These are phyloP conservation scores for Eumerus sabulonum DNA, from an alignment of 2,888 invertebrate species.

Conservation along the genomic window DNA sequence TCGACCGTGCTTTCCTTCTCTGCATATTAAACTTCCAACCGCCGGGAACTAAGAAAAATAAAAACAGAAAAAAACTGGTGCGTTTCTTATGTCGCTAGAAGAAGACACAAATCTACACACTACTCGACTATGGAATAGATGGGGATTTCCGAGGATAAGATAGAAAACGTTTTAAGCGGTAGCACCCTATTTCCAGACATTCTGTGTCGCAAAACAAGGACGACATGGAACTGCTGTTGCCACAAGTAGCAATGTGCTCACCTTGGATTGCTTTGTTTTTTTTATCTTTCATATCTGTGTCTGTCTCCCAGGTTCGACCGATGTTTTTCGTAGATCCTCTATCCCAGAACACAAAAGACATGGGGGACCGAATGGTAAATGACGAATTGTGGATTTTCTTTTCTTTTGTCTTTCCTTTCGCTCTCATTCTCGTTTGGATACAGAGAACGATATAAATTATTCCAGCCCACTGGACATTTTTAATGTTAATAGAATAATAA, in stretches of 20 bases:
- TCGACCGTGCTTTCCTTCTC: too few species aligned
- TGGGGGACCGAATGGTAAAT: background rate
- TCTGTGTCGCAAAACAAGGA: background rate
- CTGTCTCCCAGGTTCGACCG: constrained; percentile 28
- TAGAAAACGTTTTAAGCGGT: too few species aligned
- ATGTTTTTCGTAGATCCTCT: constrained; percentile 8
- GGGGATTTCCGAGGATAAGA: too few species aligned
- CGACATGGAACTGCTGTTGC: constrained; percentile 13
- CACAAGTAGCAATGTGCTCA: constrained; percentile 27
- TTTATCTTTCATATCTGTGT: too few species aligned
- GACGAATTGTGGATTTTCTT: constrained; percentile 4
- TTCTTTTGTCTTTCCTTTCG: too few species aligned
- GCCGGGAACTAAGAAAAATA: too few species aligned
- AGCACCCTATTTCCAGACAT: too few species aligned
- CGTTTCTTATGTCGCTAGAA: too few species aligned
- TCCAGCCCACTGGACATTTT: constrained; percentile 63
- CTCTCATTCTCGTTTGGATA: background rate
- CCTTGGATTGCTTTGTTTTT: constrained; percentile 29
- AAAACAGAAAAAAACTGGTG: too few species aligned
- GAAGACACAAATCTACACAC: too few species aligned
- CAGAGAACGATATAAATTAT: constrained; percentile 56
- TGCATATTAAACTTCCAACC: too few species aligned
- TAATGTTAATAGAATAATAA: constrained; percentile 67
- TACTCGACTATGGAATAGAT: too few species aligned
- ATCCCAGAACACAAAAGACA: background rate